Evolutionary conservation across 2,797 vertebrate genomes (phyloP).

Genomic region (Xiphorhynchus erythropygius): DNA sequence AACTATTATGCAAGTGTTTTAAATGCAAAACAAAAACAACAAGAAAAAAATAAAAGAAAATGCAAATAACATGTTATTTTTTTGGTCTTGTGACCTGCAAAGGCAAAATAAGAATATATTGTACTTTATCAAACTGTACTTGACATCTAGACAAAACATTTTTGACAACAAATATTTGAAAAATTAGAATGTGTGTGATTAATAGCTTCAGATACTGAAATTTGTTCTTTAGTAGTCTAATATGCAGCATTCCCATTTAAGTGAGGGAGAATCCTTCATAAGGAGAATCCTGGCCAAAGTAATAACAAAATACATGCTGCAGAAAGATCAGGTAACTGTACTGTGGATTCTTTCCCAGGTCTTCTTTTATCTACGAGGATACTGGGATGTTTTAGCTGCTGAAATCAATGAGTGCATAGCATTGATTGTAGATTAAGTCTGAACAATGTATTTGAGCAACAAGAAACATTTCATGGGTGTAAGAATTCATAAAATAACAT

Average conservation of each 20-base stretch:
- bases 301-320: constrained; percentile 6
- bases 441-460: constrained; percentile 38
- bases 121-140: neutral
- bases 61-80: neutral
- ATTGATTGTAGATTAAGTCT: neutral
- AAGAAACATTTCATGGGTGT: neutral
- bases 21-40: neutral
- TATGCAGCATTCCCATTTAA: neutral
- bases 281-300: neutral
- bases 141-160: neutral
- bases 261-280: constrained; percentile 2
- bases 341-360: constrained; percentile 33
- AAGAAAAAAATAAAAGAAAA: neutral
- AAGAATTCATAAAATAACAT: neutral
- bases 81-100: neutral
- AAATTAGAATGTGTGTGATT: neutral
- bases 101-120: neutral
- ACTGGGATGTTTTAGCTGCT: constrained; percentile 23
- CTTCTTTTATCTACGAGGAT: constrained; percentile 47
- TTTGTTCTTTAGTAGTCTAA: neutral
- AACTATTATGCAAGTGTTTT: neutral
- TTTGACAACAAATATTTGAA: neutral
- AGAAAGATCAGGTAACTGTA: constrained; percentile 20
- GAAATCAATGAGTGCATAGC: neutral
- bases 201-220: neutral